Conservation (phyloP, 2,888 invertebrate species). For the Ormyrus labotus region DNA sequence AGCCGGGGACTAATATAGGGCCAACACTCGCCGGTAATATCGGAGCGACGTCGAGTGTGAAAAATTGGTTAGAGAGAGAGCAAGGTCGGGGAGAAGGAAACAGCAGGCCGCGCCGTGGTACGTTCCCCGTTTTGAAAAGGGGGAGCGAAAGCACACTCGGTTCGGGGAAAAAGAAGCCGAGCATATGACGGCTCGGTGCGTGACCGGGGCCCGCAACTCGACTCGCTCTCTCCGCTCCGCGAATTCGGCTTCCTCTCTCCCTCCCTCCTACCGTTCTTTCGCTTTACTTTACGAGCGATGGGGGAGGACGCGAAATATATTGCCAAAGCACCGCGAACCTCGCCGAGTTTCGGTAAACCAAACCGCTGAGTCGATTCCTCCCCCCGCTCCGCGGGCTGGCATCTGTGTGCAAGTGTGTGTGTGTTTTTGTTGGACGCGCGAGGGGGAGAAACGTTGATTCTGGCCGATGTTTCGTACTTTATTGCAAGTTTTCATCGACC, state of each 20-base stretch:
- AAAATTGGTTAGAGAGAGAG: not conserved
- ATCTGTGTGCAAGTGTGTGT: too few species aligned
- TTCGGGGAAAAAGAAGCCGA: not conserved
- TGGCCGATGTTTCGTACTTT: too few species aligned
- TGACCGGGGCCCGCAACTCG: slow-evolving; percentile 4
- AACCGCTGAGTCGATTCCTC: too few species aligned
- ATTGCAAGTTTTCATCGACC: too few species aligned
- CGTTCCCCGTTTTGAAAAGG: too few species aligned
- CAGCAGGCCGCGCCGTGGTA: too few species aligned
- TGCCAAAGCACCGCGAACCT: not conserved
- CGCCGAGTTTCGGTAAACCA: not conserved
- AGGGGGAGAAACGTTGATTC: not conserved
- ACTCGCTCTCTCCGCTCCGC: not conserved
- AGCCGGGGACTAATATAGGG: too few species aligned
- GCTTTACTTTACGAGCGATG: slow-evolving; percentile 26
- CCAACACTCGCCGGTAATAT: too few species aligned
- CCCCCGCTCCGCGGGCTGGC: too few species aligned
- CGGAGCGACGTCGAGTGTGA: too few species aligned
- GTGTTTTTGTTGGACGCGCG: too few species aligned
- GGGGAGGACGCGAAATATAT: slow-evolving; percentile 12
- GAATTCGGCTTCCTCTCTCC: not conserved
- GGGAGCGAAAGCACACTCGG: too few species aligned
- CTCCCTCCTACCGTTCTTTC: slow-evolving; percentile 8
- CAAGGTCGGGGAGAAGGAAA: not conserved
- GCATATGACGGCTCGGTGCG: not conserved